Base-by-base conservation (phyloP, 1,140 invertebrate genomes). In the Macrotrachela quadricornifera region DNA sequence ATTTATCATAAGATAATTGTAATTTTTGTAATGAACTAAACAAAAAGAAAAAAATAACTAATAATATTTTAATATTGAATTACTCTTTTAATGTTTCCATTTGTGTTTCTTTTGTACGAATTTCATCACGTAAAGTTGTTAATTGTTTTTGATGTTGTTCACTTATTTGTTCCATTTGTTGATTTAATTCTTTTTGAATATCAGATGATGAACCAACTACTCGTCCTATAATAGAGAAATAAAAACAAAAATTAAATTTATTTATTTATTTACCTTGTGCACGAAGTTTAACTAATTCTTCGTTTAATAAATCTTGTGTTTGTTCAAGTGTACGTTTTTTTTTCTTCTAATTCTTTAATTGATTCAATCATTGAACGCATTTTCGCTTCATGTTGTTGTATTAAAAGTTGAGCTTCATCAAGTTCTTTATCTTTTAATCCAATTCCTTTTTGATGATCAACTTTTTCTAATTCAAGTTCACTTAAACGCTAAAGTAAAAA, bases 311-410 rank as follows among this genome's bases (percentile, higher is more conserved):
- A 66, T 97, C 91, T 1, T 95, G 80, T 58, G 83, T 79, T 64
- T 96, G 88, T 68, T 96, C 90, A n/a, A 96, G 73, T 46, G 80
- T 75, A 39, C 88, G 75, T 71, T 95, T 95, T 68, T n/a, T 88
- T 86, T 57, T 82, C 80, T 62, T 97, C 92, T 0, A 85, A 78
- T 62, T 95, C 87, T 47, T 83, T 81, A 77, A 96, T 87, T 3
- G 83, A 83, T 64, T 96, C 90, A 55, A 85, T 80, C 41, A 96
- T 72, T 14, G 84, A 84, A 62, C 83, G 85, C 78, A 94, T 90
- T 46, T 90, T 80, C 18, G 86, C 87, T 70, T 96, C 90, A 64
- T 92, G 84, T 69, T 73, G 59, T 37, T 52, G 13, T 0, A 57
- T 38, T 36, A 46, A 54, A 13, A 54, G 36, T 40, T 16, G 37